Percentiles rank a stretch among this genome's conserved stretches.
Evolutionary conservation across 2,888 invertebrate genomes (phyloP).

Genomic region (Itoplectis maculator): DNA sequence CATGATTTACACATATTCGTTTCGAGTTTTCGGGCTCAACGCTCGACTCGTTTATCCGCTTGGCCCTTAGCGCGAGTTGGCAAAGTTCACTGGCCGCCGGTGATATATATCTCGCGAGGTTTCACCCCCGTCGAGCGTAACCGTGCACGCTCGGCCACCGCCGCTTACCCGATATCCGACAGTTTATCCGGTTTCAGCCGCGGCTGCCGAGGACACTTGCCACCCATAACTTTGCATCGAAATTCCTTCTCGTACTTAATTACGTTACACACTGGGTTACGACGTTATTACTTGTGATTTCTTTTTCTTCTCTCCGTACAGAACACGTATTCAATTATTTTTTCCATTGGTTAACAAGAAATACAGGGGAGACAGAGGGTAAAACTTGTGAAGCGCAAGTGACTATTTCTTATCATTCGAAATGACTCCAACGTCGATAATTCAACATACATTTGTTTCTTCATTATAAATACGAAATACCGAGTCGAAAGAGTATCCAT

Average conservation of each 20-base stretch:
- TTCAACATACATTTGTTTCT: conserved; percentile 31
- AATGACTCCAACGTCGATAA: conserved; percentile 52
- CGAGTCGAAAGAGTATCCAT: conserved; percentile 35
- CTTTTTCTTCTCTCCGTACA: conserved; percentile 50
- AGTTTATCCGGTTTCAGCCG: conserved; percentile 22
- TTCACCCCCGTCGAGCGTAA: conserved; percentile 49
- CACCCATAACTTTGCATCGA: conserved; percentile 48
- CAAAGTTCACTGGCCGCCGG: conserved; percentile 35
- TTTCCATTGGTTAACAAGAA: conserved; percentile 60
- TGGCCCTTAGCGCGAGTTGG: conserved; percentile 33
- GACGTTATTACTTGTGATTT: conserved; percentile 57
- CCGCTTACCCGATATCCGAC: conserved; percentile 20
- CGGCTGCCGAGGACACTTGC: conserved; percentile 53
- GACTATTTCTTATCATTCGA: conserved; percentile 59
- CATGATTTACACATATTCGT: conserved; percentile 61
- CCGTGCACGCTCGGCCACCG: too few species aligned
- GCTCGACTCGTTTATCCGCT: conserved; percentile 22
- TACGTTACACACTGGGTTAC: conserved; percentile 67
- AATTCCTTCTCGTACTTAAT: conserved; percentile 59
- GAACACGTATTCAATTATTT: conserved; percentile 71
- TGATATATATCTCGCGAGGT: conserved; percentile 48
- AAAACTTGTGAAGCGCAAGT: conserved; percentile 52
- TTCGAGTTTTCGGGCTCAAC: conserved; percentile 32
- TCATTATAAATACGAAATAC: conserved; percentile 3
- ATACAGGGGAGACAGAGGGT: conserved; percentile 40